phyloP scores from a whole-genome alignment of 2,888 invertebrate species.

The Aelia acuminata region DNA sequence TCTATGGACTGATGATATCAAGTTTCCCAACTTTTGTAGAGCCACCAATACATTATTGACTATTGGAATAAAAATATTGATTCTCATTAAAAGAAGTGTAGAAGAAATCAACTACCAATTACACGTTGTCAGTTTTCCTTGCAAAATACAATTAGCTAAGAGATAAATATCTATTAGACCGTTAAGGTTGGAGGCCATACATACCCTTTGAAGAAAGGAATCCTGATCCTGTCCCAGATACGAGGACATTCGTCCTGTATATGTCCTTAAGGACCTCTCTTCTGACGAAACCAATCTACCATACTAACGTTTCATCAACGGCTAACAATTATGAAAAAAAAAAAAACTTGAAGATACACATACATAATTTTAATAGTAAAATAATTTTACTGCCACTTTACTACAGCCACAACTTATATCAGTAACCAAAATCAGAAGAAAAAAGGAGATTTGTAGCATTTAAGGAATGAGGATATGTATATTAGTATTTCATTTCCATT shows the following conservation, averaged over 20 bases:
- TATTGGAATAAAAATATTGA: too few species aligned
- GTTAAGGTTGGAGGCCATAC: slow-evolving; percentile 5
- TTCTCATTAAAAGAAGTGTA: not conserved
- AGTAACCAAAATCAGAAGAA: too few species aligned
- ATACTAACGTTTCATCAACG: not conserved
- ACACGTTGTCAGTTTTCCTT: not conserved
- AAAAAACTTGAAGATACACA: too few species aligned
- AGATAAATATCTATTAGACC: not conserved
- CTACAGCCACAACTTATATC: too few species aligned
- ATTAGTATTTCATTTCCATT: too few species aligned
- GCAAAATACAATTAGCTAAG: not conserved
- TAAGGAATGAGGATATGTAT: too few species aligned
- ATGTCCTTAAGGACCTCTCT: not conserved
- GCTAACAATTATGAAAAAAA: not conserved
- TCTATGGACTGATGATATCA: too few species aligned
- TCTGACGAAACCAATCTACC: not conserved
- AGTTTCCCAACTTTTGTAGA: too few species aligned
- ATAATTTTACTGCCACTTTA: too few species aligned
- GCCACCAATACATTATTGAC: too few species aligned
- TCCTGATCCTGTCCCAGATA: slow-evolving; percentile 22
- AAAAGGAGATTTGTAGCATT: too few species aligned
- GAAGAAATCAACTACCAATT: not conserved
- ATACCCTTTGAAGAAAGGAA: not conserved
- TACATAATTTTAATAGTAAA: too few species aligned
- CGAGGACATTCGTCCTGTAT: not conserved